Base-by-base conservation (phyloP, 2,113 vertebrate genomes). In the Ailuropoda melanoleuca region DNA sequence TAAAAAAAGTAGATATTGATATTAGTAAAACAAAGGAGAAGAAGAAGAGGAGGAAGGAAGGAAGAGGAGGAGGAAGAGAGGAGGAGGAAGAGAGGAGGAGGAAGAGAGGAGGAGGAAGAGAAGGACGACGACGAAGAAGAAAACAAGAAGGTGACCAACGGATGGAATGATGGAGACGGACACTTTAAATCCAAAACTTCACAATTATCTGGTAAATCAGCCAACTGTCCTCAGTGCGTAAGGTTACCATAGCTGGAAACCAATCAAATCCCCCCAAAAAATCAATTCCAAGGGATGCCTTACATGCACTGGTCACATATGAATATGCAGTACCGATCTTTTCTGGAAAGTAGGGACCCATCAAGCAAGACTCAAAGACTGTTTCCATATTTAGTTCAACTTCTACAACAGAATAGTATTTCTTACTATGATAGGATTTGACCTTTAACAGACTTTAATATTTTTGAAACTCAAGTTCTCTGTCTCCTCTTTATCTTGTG, bases 381-480 rank as follows among this genome's bases (percentile, higher is more conserved):
- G 24, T 88, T 78, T 90, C 88, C 37, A 50, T 83, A 43, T 37
- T 92, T 39, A 95, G 60, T 46, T 96, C 62, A 74, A 34, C n/a
- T 58, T 58, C 68, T 78, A 19, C 26, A 43, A 9, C 68, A 29
- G 77, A 29, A 26, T 62, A 92, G 29, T 74, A 56, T 53, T 95
- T 93, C 87, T 72, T 72, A 84, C 84, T 78, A 3, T 81, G 68
- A 37, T 48, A 77, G 9, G 43, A 87, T 83, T 92, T 97, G 80
- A 86, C 84, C 74, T 94, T 95, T 94, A 83, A 66, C 6, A 84
- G 88, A 95, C 87, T 64, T 68, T 87, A 94, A 90, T 60, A 84
- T 72, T 95, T 93, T 58, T 72, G 31, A 97, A 91, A 43, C 56
- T 86, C 53, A 50, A 84, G 15, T 90, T 94, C 70, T 95, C 62